Evolutionary conservation across 2,888 invertebrate species (phyloP).

Genomic region (Monochamus alternatus): DNA sequence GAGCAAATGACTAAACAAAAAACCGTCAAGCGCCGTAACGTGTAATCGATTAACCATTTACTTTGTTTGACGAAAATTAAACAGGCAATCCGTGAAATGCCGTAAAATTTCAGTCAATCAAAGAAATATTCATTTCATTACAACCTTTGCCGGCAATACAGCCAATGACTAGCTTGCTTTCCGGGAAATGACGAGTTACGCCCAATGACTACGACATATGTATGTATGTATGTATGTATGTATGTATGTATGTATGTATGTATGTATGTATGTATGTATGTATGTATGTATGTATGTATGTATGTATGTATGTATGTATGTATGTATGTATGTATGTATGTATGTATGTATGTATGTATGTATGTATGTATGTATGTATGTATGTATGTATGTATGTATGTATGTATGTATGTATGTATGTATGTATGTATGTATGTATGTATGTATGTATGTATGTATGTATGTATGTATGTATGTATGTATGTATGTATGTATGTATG

Average conservation of each 20-base stretch:
- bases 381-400: slow-evolving; percentile 1
- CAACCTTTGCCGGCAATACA: too few relatives aligned
- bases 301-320: slow-evolving; percentile 1
- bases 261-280: slow-evolving; percentile 1
- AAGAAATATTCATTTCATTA: too few relatives aligned
- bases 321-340: slow-evolving; percentile 1
- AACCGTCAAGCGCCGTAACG: too few relatives aligned
- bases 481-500: slow-evolving; percentile 1
- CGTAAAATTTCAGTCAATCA: too few relatives aligned
- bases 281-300: slow-evolving; percentile 1
- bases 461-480: slow-evolving; percentile 1
- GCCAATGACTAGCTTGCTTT: too few relatives aligned
- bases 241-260: slow-evolving; percentile 1
- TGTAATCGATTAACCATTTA: too few relatives aligned
- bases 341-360: slow-evolving; percentile 1
- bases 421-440: slow-evolving; percentile 1
- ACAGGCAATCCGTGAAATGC: too few relatives aligned
- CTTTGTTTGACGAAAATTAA: too few relatives aligned
- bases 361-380: slow-evolving; percentile 1
- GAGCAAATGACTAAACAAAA: too few relatives aligned
- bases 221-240: slow-evolving; percentile 1
- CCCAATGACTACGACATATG: too few relatives aligned
- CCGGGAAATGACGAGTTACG: too few relatives aligned
- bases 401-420: slow-evolving; percentile 1
- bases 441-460: slow-evolving; percentile 1